These are phyloP conservation scores for Liposcelis brunnea DNA, from an alignment of 2,888 invertebrate species.

Conservation along the genomic window DNA sequence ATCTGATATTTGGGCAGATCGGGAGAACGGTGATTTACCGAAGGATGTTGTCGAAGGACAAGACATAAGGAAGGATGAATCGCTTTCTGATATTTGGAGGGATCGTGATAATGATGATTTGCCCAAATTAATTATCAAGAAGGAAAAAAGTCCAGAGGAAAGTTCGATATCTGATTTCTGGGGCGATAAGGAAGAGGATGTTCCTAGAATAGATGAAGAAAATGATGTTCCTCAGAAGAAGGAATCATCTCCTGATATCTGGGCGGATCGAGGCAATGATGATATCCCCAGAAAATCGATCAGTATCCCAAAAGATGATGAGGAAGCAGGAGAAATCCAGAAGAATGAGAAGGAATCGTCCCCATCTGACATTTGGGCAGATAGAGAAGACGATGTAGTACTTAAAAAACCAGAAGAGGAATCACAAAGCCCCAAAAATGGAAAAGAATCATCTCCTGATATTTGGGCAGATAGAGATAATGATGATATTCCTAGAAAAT, in stretches of 20 bases:
- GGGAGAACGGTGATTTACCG: too few relatives aligned
- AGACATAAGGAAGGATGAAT: too few relatives aligned
- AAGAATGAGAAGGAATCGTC: background rate
- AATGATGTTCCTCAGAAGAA: too few relatives aligned
- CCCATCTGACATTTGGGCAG: background rate
- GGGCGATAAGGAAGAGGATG: conserved; percentile 2
- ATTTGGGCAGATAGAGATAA: background rate
- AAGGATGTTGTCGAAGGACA: too few relatives aligned
- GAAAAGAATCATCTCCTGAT: background rate
- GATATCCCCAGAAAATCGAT: background rate
- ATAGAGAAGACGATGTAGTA: background rate
- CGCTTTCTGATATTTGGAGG: too few relatives aligned
- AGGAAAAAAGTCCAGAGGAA: too few relatives aligned
- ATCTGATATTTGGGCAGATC: background rate
- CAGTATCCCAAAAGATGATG: background rate
- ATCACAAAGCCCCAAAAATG: background rate
- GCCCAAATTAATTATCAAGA: too few relatives aligned
- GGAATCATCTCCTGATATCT: background rate
- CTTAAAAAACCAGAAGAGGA: background rate
- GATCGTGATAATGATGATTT: too few relatives aligned
- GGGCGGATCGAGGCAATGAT: conserved; percentile 5
- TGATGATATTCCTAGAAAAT: background rate
- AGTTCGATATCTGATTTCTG: background rate
- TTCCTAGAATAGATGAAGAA: background rate
- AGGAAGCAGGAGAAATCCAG: background rate